phyloP scores from a whole-genome alignment of 2,113 vertebrate genomes.

The Poeciliopsis prolifica region DNA sequence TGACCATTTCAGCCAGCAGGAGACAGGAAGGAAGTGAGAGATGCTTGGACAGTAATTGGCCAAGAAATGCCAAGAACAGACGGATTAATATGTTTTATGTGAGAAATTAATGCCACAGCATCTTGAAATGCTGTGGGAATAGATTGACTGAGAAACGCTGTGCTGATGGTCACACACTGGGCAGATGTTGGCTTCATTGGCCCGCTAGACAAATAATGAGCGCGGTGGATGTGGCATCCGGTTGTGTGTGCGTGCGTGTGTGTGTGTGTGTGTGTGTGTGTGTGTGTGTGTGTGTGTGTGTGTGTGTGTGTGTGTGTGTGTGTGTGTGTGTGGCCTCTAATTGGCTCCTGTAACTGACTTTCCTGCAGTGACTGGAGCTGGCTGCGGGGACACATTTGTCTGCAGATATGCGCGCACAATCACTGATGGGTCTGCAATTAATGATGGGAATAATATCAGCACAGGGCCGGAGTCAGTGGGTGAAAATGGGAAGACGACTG shows the following conservation, averaged over 20 bases:
- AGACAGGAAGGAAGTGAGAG: constrained; percentile 17
- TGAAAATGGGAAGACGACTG: constrained; percentile 25
- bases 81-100: neutral
- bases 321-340: constrained; percentile 51
- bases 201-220: constrained; percentile 9
- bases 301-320: constrained; percentile 43
- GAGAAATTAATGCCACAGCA: neutral
- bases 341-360: constrained; percentile 58
- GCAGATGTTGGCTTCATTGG: neutral
- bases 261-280: constrained; percentile 39
- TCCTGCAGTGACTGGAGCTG: constrained; percentile 55
- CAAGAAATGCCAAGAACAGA: constrained; percentile 15
- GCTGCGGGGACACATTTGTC: constrained; percentile 24
- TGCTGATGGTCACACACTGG: constrained; percentile 39
- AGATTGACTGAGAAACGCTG: constrained; percentile 33
- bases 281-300: constrained; percentile 41
- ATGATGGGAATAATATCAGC: constrained; percentile 57
- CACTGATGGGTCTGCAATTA: constrained; percentile 42
- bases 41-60: constrained; percentile 41
- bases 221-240: constrained; percentile 1
- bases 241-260: constrained; percentile 40
- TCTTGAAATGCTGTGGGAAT: constrained; percentile 13
- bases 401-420: constrained; percentile 7
- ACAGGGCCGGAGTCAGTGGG: constrained; percentile 6
- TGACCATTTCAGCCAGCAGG: constrained; percentile 49